Base-by-base conservation (phyloP, 2,113 vertebrate species). In the Gavia stellata region DNA sequence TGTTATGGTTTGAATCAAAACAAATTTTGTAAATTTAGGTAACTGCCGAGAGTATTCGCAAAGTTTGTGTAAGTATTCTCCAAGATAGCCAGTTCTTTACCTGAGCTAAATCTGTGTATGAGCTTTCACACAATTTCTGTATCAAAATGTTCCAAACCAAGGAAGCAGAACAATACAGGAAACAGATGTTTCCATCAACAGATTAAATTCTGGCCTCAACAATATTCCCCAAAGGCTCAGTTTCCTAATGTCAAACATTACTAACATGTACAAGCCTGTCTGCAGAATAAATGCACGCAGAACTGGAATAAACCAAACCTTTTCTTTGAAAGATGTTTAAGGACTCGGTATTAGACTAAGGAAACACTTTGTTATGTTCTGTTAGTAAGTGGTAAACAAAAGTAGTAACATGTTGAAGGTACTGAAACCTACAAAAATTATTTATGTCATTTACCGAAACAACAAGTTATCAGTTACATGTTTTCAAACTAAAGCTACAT, bases 111-210 rank as follows among this genome's bases (percentile, higher is more conserved):
- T 75, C 38, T 79, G 52, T 40, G 11, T 31, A 72, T n/a, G 74
- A 92, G 71, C 92, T 94, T 91, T 91, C 84, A 94, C 81, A 94
- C 49, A 91, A 45, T 68, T 96, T 87, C 66, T 82, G 56, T 91
- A 96, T 87, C 81, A 93, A 78, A 94, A 88, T 86, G 74, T 86
- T 93, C 92, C 91, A 96, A 56, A 74, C 55, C 71, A 88, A 93
- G 95, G 94, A 96, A 97, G 47, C 49, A 77, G 56, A 91, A 90
- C n/a, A 88, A 95, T 34, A 94, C 55, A 81, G 92, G 94, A 95
- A 96, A 96, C 94, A 97, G 85, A 90, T 96, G 93, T 95, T 97
- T 95, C 91, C 88, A 96, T 88, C 56, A 63, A 71, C 59, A 93
- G 79, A 93, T 81, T 67, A 58, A 84, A 77, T 77, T 94, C 47